Evolutionary conservation across 2,888 invertebrate species (phyloP), one percentile per base, ranked within the genome.

Genomic region (Protophormia terraenovae): DNA sequence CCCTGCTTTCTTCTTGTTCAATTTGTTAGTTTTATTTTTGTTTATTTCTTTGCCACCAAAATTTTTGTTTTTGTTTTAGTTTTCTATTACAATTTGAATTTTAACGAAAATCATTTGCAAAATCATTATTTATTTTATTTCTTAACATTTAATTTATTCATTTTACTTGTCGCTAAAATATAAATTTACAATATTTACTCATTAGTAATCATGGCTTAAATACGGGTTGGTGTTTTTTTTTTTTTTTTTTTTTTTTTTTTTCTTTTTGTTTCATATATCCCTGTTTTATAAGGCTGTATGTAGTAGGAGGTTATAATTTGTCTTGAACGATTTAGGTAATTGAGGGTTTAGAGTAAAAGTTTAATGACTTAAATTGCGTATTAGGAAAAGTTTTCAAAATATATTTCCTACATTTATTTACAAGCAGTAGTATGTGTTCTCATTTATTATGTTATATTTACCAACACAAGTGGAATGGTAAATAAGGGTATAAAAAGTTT

Each of bases 151-250:
- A 72, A 72, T 72, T 45, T 60, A 72, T 60, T 72, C 72, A 45
- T 60, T 72, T 47, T 22, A 32, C 29, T 58, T 60, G 29, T 60
- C 58, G 47, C 45, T 32, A 47, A 73, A n/a, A 67, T 47, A 60
- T 72, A 72, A 16, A 55, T 41, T 62, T 62, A 29, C 22, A 60
- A 50, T 75, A 64, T 76, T 55, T 71, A 58, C 60, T 76, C 64
- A 71, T 82, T 64, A 55, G 76, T 76, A 71, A 62, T 76, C 62
- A 45, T 45, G 62, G 32, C 35, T 75, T 60, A 69, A 82, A 76
- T 75, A 19, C 41, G 60, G 69, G 50, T 38, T 53, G 69, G 50
- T 38, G 41, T 32, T 19, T 41, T 35, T 32, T 50, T 45, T 10
- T 50, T 69, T 16, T 69, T 53, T 66, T 41, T 10, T 4, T 24